A percentile compares a stretch with the other conserved stretches of the same genome.
phyloP scores from a whole-genome alignment of 2,888 invertebrate genomes.

The Lasius fuliginosus region DNA sequence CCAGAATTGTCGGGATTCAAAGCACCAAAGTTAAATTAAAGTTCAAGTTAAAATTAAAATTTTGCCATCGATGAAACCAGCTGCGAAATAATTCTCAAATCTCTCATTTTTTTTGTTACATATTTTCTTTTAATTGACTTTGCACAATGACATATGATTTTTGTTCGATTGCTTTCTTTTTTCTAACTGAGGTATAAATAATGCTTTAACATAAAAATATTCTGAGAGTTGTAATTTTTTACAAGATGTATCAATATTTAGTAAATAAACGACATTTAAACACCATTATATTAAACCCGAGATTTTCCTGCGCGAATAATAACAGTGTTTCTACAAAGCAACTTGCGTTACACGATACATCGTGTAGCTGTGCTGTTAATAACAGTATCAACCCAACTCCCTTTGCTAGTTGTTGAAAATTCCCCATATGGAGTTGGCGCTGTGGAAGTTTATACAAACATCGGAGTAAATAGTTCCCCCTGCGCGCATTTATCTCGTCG shows the following conservation, averaged over 20 bases:
- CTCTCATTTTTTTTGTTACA: not conserved
- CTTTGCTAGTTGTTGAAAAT: conserved; percentile 38
- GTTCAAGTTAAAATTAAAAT: conserved; percentile 9
- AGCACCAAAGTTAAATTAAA: conserved; percentile 15
- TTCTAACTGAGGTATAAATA: not conserved
- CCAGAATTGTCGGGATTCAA: not conserved
- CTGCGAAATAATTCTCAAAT: not conserved
- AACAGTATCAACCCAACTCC: not conserved
- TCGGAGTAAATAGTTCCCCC: conserved; percentile 33
- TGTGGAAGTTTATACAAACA: conserved; percentile 51
- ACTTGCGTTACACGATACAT: conserved; percentile 17
- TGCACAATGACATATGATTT: not conserved
- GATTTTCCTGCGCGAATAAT: conserved; percentile 5
- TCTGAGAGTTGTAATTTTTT: not conserved
- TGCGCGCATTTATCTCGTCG: conserved; percentile 47
- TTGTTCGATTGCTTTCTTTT: not conserved
- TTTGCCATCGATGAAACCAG: not conserved
- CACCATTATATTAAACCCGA: conserved; percentile 6
- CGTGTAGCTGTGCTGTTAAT: conserved; percentile 20
- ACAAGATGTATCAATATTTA: no score
- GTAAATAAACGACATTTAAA: not conserved
- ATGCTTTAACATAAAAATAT: not conserved
- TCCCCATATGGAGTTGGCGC: conserved; percentile 27
- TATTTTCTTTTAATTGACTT: not conserved
- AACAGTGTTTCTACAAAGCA: conserved; percentile 8